Evolutionary conservation across 1,140 invertebrate genomes (phyloP), one percentile per base, ranked within the genome.

Genomic region (Drosophila ananassae): DNA sequence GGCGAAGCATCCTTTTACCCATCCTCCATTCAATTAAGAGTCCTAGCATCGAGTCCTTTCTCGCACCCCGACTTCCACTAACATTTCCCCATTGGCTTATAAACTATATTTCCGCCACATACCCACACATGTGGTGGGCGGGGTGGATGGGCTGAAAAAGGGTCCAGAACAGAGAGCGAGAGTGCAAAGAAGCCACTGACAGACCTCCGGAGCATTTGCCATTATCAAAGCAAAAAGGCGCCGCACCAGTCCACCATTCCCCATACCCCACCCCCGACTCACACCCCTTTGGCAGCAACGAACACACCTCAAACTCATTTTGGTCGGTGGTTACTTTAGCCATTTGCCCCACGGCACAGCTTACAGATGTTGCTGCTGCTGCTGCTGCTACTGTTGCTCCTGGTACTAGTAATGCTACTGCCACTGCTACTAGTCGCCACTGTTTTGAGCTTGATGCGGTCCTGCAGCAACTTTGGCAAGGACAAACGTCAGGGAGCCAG

Each of bases 141-240:
- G 34, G 22, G 32, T 13, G 21, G n/a, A 17, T 8, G 30, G 10
- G 6, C 24, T 3, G 17, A 5, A n/a, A 3, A 13, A 21, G 66
- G 8, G 41, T 12, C 21, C 21, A 44, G 30, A 9, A 7, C 39
- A 3, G 39, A 28, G 32, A 47, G 32, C 25, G 28, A 24, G 28
- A 59, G 48, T 41, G 73, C 63, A 69, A 69, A 78, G 60, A 68
- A 74, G 73, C 67, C 67, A 84, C 80, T 61, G 66, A 56, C 73
- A 77, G 76, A 71, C 46, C 75, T 81, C 77, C 73, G 73, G 63
- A 87, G 73, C 82, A 66, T 78, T 67, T 68, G 71, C 58, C 83
- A 85, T 82, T 87, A 85, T 85, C 82, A 87, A 82, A 78, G 82
- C 74, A 68, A 85, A 69, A 81, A 87, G 82, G 64, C 78, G 78